These are phyloP conservation scores for Dermatophagoides farinae DNA, from an alignment of 1,140 invertebrate species.

Conservation along the genomic window DNA sequence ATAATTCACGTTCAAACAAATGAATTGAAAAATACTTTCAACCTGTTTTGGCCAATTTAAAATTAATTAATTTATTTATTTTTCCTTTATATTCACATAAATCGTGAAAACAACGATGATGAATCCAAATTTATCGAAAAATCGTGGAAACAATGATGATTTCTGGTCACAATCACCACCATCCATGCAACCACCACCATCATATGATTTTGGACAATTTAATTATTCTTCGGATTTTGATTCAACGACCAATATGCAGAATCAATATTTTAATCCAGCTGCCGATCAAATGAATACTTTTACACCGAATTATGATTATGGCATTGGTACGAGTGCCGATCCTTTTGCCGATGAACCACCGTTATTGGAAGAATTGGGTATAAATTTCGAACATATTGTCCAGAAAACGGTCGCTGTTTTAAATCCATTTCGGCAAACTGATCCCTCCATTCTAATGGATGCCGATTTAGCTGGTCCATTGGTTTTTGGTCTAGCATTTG, in stretches of 20 bases:
- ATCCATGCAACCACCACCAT: neutral
- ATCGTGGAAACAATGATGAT: neutral
- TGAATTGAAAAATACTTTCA: too few relatives aligned
- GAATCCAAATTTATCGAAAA: neutral
- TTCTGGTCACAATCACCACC: neutral
- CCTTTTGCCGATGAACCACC: slow-evolving; percentile 47
- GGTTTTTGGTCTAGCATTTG: slow-evolving; percentile 73
- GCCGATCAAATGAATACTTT: neutral
- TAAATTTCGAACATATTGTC: slow-evolving; percentile 73
- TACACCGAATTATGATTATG: neutral
- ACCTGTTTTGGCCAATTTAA: too few relatives aligned
- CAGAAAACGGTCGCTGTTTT: slow-evolving; percentile 74
- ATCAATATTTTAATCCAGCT: slow-evolving; percentile 1
- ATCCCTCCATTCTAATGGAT: slow-evolving; percentile 54
- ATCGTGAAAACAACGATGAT: neutral
- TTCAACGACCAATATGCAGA: neutral
- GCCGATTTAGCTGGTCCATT: slow-evolving; percentile 84
- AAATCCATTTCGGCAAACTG: slow-evolving; percentile 57
- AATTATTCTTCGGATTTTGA: neutral
- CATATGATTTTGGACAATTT: slow-evolving; percentile 9
- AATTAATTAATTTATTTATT: too few relatives aligned
- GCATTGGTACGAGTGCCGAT: slow-evolving; percentile 3
- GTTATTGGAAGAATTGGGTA: slow-evolving; percentile 67
- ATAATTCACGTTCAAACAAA: too few relatives aligned
- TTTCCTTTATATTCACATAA: too few relatives aligned